These are phyloP conservation scores for Ranitomeya imitator DNA, from an alignment of 2,113 vertebrate species.

Conservation along the genomic window DNA sequence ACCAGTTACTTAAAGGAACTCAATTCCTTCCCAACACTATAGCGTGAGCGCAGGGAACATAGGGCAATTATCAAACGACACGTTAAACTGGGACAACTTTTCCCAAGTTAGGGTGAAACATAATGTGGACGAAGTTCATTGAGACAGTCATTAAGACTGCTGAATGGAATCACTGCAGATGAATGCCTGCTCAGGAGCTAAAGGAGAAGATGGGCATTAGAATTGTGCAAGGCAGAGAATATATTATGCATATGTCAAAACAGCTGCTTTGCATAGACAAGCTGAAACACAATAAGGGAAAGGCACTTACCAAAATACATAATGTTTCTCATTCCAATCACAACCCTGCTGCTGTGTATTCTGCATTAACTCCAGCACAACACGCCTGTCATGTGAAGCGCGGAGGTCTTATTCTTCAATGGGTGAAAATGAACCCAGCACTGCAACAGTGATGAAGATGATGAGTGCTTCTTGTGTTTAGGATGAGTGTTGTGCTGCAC, in stretches of 20 bases:
- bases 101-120: constrained; percentile 49
- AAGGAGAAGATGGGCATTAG: not conserved
- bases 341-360: constrained; percentile 78
- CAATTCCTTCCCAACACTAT: constrained; percentile 37
- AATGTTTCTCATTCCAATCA: constrained; percentile 88
- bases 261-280: constrained; percentile 62
- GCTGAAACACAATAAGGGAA: constrained; percentile 58
- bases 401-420: constrained; percentile 77
- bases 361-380: constrained; percentile 75
- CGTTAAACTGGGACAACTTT: constrained; percentile 62
- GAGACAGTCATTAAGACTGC: constrained; percentile 36
- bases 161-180: constrained; percentile 2
- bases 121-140: constrained; percentile 65
- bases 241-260: constrained; percentile 37
- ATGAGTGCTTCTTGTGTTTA: constrained; percentile 68
- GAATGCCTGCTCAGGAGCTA: not conserved
- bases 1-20: constrained; percentile 53
- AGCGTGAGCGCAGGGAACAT: constrained; percentile 44
- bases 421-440: constrained; percentile 71
- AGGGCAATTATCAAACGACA: not conserved
- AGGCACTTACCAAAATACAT: constrained; percentile 96
- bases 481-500: constrained; percentile 67
- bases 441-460: constrained; percentile 63
- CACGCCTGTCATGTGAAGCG: constrained; percentile 68
- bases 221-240: constrained; percentile 3